Evolutionary conservation across 2,797 vertebrate genomes (phyloP).

Genomic region (Perodicticus potto): DNA sequence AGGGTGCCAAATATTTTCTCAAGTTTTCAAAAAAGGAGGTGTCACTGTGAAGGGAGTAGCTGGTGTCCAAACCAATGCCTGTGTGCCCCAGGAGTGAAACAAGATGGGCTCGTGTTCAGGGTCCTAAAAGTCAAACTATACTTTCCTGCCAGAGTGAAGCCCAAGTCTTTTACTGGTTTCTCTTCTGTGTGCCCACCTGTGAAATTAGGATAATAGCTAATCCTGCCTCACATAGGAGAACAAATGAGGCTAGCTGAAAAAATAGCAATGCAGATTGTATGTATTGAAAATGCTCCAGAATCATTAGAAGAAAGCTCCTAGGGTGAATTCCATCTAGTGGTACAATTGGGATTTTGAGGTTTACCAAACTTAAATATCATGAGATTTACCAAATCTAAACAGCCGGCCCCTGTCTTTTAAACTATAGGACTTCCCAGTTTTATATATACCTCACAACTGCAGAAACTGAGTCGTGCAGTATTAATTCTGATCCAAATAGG

Average conservation of each 20-base stretch:
- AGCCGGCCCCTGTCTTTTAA: background rate
- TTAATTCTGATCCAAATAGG: background rate
- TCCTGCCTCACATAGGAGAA: constrained; percentile 56
- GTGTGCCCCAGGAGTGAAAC: accelerated
- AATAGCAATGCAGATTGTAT: background rate
- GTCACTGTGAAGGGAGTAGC: background rate
- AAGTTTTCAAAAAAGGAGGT: background rate
- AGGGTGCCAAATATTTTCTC: background rate
- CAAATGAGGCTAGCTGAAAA: constrained; percentile 21
- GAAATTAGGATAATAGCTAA: constrained; percentile 52
- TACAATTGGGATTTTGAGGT: background rate
- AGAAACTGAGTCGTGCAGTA: background rate
- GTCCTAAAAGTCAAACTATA: constrained; percentile 29
- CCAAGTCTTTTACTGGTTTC: background rate
- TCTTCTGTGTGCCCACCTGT: background rate
- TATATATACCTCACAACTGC: background rate
- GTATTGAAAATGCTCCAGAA: background rate
- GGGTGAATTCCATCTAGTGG: background rate
- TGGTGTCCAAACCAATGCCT: background rate
- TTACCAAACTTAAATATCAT: background rate
- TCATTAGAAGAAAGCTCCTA: background rate
- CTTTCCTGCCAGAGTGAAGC: background rate
- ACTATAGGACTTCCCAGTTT: background rate
- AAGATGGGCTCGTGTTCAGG: background rate
- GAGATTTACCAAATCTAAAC: constrained; percentile 30